phyloP scores from a whole-genome alignment of 2,797 vertebrate species.

The Peromyscus aztecus region DNA sequence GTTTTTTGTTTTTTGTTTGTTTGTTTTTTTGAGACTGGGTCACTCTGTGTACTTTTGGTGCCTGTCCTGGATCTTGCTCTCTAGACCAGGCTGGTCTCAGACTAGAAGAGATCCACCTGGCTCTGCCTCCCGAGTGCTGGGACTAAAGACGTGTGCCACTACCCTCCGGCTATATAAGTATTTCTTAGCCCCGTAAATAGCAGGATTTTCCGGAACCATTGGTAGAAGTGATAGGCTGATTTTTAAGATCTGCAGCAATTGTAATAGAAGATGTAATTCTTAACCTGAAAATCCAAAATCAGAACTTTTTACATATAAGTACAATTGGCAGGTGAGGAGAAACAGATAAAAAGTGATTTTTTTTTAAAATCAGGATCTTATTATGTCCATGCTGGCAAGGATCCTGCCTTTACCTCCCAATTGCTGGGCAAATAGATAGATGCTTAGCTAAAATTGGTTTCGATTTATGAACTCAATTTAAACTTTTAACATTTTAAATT shows the following conservation, averaged over 20 bases:
- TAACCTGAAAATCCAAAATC: background rate
- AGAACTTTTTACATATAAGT: background rate
- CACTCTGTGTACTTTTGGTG: too few species aligned
- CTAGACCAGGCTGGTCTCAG: too few species aligned
- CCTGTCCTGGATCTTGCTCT: too few species aligned
- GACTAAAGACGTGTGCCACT: too few species aligned
- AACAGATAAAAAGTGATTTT: background rate
- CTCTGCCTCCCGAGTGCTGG: too few species aligned
- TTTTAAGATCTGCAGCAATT: conserved; percentile 6
- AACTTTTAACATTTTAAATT: conserved; percentile 40
- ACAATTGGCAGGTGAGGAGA: background rate
- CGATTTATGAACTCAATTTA: background rate
- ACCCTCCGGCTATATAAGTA: too few species aligned
- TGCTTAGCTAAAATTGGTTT: conserved; percentile 7
- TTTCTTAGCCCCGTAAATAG: conserved; percentile 34
- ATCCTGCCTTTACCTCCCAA: background rate
- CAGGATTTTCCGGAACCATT: background rate
- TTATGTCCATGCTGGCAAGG: background rate
- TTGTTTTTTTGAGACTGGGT: too few species aligned
- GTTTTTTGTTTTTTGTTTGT: too few species aligned
- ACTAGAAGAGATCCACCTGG: too few species aligned
- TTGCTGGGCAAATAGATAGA: too few species aligned
- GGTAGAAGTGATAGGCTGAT: background rate
- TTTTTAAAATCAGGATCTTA: background rate
- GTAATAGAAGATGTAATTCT: background rate